phyloP scores from a whole-genome alignment of 2,888 invertebrate species.

The Chloroclysta siterata region DNA sequence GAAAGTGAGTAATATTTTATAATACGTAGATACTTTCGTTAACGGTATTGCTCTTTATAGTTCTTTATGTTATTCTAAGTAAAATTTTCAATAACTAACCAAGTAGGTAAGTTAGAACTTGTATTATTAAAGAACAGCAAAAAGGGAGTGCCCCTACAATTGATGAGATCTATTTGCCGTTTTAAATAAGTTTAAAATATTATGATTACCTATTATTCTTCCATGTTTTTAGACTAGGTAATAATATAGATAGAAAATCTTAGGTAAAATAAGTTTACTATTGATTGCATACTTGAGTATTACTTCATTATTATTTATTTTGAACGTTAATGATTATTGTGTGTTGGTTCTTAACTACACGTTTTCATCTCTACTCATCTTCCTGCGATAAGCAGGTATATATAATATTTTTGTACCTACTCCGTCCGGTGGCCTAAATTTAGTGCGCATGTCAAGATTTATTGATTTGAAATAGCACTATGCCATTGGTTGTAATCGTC shows the following conservation, averaged over 20 bases:
- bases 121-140: neutral
- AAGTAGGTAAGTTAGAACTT: too few relatives aligned
- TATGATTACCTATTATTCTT: too few relatives aligned
- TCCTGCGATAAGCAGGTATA: neutral
- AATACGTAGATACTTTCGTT: neutral
- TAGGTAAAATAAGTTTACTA: neutral
- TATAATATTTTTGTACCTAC: conserved; percentile 43
- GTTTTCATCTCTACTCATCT: neutral
- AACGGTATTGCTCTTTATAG: too few relatives aligned
- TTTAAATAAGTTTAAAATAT: neutral
- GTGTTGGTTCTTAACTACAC: neutral
- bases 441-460: conserved; percentile 78
- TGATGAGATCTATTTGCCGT: neutral
- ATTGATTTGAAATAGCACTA: conserved; percentile 69
- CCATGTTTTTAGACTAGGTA: too few relatives aligned
- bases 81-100: neutral
- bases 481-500: conserved; percentile 54
- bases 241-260: neutral
- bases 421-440: conserved; percentile 71
- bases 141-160: neutral
- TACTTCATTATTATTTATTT: neutral
- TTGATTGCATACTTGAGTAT: neutral
- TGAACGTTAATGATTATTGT: neutral
- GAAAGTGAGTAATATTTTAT: conserved; percentile 89
- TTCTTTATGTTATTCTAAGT: neutral